Percentiles rank a stretch among this genome's conserved stretches.
phyloP scores from a whole-genome alignment of 2,888 invertebrate genomes.

The Cremastinae sp. region DNA sequence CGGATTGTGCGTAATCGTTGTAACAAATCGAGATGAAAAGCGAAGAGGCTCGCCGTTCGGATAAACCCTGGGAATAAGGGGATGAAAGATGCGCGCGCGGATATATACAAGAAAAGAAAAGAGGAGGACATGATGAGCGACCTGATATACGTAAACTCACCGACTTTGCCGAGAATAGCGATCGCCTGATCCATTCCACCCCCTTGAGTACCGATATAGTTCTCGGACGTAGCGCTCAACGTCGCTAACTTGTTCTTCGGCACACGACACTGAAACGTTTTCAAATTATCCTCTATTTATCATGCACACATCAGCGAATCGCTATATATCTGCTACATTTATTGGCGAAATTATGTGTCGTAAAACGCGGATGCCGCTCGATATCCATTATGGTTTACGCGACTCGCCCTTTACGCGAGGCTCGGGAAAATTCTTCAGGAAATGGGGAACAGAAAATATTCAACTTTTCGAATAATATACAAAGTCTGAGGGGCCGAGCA shows the following conservation, averaged over 20 bases:
- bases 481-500: background rate
- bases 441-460: no score
- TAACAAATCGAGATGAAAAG: slow-evolving; percentile 32
- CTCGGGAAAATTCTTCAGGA: slow-evolving; percentile 7
- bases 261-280: slow-evolving; percentile 63
- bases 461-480: no score
- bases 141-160: slow-evolving; percentile 75
- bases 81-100: background rate
- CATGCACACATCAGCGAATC: background rate
- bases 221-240: slow-evolving; percentile 94
- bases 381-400: background rate
- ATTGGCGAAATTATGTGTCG: background rate
- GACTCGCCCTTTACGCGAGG: slow-evolving; percentile 19
- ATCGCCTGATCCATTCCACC: slow-evolving; percentile 99
- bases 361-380: background rate
- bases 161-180: slow-evolving; percentile 92
- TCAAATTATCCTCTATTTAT: slow-evolving; percentile 16
- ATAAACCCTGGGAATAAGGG: background rate
- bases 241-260: slow-evolving; percentile 88
- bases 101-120: background rate
- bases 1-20: slow-evolving; percentile 44
- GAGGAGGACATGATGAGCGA: background rate
- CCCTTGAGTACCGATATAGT: slow-evolving; percentile 97
- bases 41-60: slow-evolving; percentile 16
- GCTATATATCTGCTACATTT: slow-evolving; percentile 16